Conservation (phyloP, 2,113 vertebrate species). For the Mustelus asterias region DNA sequence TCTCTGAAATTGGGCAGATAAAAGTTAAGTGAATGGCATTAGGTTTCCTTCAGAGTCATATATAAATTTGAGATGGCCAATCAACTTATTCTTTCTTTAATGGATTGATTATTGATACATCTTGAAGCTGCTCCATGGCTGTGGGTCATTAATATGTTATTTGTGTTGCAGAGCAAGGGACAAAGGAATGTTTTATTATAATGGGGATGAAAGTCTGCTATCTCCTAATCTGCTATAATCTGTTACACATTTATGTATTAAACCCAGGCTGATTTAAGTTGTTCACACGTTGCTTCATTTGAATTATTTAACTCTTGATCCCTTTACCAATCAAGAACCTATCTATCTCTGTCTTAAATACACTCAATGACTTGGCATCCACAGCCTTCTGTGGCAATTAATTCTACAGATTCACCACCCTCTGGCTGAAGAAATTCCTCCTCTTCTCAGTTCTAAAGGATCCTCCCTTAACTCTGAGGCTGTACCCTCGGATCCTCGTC, state of each 20-base stretch:
- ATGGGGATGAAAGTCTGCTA: not conserved
- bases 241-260: not conserved
- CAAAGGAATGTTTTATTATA: not conserved
- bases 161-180: not conserved
- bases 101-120: not conserved
- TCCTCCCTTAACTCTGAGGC: too few relatives aligned
- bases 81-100: not conserved
- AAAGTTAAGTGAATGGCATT: not conserved
- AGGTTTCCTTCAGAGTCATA: not conserved
- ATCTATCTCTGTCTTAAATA: too few relatives aligned
- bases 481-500: too few relatives aligned
- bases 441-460: too few relatives aligned
- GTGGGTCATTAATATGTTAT: not conserved
- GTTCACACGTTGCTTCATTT: not conserved
- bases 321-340: too few relatives aligned
- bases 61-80: not conserved
- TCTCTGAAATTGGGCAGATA: not conserved
- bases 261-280: not conserved
- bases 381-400: too few relatives aligned
- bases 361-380: too few relatives aligned
- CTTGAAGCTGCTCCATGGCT: not conserved
- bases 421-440: too few relatives aligned
- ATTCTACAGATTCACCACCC: too few relatives aligned
- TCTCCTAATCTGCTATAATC: not conserved
- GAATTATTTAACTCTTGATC: not conserved